A percentile compares a stretch with the other conserved stretches of the same genome.
Evolutionary conservation across 2,113 vertebrate genomes (phyloP).

Genomic region (Brachypodius melanocephalos): DNA sequence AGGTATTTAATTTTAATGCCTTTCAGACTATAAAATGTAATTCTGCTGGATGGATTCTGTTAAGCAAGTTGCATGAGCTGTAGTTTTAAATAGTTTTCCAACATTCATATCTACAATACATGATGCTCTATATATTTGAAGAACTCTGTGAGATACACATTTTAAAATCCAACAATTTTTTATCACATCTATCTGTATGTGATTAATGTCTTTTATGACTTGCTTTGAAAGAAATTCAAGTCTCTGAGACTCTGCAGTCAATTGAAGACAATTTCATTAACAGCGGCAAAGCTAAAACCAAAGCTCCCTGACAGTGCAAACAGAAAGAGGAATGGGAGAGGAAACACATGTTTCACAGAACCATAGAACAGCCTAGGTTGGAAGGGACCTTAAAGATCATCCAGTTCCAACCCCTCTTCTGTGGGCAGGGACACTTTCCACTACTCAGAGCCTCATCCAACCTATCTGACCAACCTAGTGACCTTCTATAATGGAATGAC

Average conservation of each 20-base stretch:
- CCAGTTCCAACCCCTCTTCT: neutral
- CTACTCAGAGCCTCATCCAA: neutral
- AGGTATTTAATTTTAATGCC: neutral
- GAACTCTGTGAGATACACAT: neutral
- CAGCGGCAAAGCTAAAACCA: neutral
- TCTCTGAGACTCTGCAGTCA: neutral
- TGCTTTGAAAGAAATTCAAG: neutral
- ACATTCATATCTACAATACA: neutral
- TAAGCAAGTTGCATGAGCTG: neutral
- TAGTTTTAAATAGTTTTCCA: neutral
- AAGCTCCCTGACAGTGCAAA: neutral
- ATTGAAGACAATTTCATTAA: neutral
- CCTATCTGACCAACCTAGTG: neutral
- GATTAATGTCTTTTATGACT: neutral
- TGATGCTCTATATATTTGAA: neutral
- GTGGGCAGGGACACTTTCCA: neutral
- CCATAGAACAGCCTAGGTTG: neutral
- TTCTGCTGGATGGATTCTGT: neutral
- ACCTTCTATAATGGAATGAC: neutral
- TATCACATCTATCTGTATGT: neutral
- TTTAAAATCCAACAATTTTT: neutral
- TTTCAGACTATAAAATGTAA: neutral
- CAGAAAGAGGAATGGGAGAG: neutral
- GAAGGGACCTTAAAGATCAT: neutral
- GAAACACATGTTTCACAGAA: fast-evolving